Conservation (phyloP, 2,113 vertebrate genomes). For the Pitta sordida region DNA sequence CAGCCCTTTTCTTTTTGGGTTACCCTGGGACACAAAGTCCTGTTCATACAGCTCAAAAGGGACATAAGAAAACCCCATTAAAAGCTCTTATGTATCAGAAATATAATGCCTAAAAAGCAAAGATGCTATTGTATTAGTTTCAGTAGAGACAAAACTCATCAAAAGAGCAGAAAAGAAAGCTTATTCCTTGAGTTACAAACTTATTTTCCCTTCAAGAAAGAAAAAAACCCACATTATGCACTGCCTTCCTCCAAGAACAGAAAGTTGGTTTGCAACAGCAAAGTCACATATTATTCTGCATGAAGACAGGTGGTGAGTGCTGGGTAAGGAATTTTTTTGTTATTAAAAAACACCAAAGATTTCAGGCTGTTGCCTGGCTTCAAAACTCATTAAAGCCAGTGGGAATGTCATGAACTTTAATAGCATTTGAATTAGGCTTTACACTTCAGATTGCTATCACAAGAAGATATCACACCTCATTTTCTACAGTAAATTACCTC, state of each 20-base stretch:
- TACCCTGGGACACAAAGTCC: background rate
- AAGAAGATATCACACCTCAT: background rate
- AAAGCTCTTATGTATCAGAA: background rate
- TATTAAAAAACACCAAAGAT: background rate
- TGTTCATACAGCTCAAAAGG: background rate
- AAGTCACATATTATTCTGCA: background rate
- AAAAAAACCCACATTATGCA: background rate
- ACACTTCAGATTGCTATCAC: background rate
- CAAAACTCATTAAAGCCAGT: background rate
- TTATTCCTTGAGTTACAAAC: background rate
- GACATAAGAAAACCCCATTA: background rate
- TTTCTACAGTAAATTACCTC: background rate
- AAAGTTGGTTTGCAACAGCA: background rate
- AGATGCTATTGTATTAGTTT: background rate
- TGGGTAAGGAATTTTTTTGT: background rate
- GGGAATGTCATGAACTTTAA: background rate
- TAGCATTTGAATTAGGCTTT: background rate
- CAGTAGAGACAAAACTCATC: background rate
- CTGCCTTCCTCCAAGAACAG: background rate
- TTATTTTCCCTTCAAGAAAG: background rate
- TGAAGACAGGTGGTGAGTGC: background rate
- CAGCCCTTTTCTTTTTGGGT: background rate
- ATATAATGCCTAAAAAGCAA: background rate
- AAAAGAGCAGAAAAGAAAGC: background rate
- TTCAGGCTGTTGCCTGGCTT: background rate